Conservation (phyloP, 2,113 vertebrate genomes). For the Hemibagrus wyckioides region DNA sequence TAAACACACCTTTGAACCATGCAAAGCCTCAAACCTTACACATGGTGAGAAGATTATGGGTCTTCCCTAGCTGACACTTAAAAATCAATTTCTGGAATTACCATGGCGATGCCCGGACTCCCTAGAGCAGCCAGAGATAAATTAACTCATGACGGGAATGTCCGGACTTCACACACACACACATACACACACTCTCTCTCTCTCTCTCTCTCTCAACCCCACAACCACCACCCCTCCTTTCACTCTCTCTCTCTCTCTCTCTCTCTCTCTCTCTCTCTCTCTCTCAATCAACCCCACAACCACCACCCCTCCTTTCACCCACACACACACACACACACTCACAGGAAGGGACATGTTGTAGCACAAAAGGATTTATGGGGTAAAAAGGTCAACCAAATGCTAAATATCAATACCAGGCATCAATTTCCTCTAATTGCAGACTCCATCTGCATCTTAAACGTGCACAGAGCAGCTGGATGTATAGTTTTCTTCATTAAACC, state of each 20-base stretch:
- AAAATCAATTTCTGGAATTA: constrained; percentile 54
- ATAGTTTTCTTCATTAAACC: neutral
- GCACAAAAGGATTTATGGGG: constrained; percentile 10
- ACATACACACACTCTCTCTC: neutral
- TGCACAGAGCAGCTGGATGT: neutral
- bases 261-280: neutral
- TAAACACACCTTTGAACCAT: constrained; percentile 20
- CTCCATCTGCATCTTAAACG: neutral
- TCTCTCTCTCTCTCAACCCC: too few relatives aligned
- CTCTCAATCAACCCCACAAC: neutral
- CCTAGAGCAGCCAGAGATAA: constrained; percentile 12
- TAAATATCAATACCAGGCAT: constrained; percentile 38
- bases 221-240: neutral
- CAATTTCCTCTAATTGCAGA: constrained; percentile 22
- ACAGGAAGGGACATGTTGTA: constrained; percentile 3
- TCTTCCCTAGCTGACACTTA: constrained; percentile 39
- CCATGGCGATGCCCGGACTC: constrained; percentile 45
- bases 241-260: neutral
- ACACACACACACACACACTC: neutral
- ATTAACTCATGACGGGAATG: constrained; percentile 43
- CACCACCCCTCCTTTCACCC: neutral
- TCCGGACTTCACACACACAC: constrained; percentile 6
- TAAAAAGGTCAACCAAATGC: constrained; percentile 28
- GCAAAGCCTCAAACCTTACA: constrained; percentile 29
- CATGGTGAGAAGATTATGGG: constrained; percentile 39